Percentiles rank a stretch among this genome's conserved stretches.
phyloP scores from a whole-genome alignment of 1,140 invertebrate species.

The Drosophila neocordata region DNA sequence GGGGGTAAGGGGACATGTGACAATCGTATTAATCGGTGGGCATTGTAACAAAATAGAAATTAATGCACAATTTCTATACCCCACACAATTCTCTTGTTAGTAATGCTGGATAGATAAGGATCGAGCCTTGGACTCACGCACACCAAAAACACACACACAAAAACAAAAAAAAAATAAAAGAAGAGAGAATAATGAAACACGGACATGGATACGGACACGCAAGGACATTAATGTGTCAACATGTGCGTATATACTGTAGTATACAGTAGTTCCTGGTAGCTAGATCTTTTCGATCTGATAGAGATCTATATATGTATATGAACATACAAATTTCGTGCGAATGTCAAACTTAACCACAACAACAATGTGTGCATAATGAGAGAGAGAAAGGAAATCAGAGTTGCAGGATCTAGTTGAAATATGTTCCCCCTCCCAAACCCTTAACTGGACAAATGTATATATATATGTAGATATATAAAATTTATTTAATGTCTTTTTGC shows the following conservation, averaged over 20 bases:
- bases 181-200: not conserved
- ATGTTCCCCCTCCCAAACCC: not conserved
- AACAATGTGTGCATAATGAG: constrained; percentile 79
- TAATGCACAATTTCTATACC: constrained; percentile 61
- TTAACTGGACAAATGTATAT: not conserved
- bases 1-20: constrained; percentile 27
- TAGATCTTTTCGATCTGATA: constrained; percentile 55
- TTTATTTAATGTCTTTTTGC: constrained; percentile 52
- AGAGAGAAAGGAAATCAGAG: constrained; percentile 11
- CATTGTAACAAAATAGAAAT: constrained; percentile 56
- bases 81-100: constrained; percentile 74
- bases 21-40: constrained; percentile 63
- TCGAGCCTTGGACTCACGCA: constrained; percentile 64
- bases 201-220: constrained; percentile 13
- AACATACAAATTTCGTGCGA: constrained; percentile 59
- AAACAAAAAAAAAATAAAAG: no score
- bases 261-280: constrained; percentile 71
- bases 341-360: constrained; percentile 52
- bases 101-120: constrained; percentile 68
- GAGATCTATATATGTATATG: no score
- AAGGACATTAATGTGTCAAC: constrained; percentile 79
- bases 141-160: constrained; percentile 5
- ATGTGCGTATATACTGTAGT: constrained; percentile 66
- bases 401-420: constrained; percentile 19
- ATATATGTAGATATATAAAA: constrained; percentile 10